Evolutionary conservation across 1,140 invertebrate species (phyloP), one percentile per base, ranked within the genome.

Genomic region (Procambarus clarkii): DNA sequence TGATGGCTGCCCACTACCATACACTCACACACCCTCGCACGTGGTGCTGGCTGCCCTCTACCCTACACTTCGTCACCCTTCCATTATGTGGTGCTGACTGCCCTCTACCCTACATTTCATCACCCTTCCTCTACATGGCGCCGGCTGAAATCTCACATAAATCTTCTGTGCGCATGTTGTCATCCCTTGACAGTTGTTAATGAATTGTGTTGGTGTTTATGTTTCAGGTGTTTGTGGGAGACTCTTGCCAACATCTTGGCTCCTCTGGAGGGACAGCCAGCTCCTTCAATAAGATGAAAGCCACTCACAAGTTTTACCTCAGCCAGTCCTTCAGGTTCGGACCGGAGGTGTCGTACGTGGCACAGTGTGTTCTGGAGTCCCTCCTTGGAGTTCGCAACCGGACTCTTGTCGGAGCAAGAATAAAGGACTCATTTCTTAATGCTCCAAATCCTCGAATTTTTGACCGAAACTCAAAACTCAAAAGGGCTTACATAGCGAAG

Each of bases 211-310:
- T 13, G 13, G 50, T 5, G 13, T 54, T 13, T 54, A 9, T 54
- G 13, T 54, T 46, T 21, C 80, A 91, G 89, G 89, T 91, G 2
- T 80, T 91, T 78, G 95, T 95, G 18, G 95, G 95, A n/a, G 95
- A 95, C 93, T 94, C 94, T 21, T 93, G 95, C 88, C 95, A 95
- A 92, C 95, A 95, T 92, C 95, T 95, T 76, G 95, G 95, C 93
- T 93, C 94, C 15, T 95, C 95, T 86, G 93, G 95, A 83, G 94
- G 95, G 21, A 95, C 95, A 9, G 93, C 94, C 45, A 95, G 95
- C 94, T 94, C 94, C 3, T 93, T 95, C 92, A 81, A 93, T 18
- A 92, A 46, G 48, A 90, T 95, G 7, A 4, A 44, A 18, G 92
- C 94, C 0, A 94, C 94, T 7, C 93, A 94, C 64, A 94, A 93